Percentiles rank a stretch among this genome's conserved stretches.
These are phyloP conservation scores for Athalia circularis DNA, from an alignment of 2,888 invertebrate genomes.

Conservation along the genomic window DNA sequence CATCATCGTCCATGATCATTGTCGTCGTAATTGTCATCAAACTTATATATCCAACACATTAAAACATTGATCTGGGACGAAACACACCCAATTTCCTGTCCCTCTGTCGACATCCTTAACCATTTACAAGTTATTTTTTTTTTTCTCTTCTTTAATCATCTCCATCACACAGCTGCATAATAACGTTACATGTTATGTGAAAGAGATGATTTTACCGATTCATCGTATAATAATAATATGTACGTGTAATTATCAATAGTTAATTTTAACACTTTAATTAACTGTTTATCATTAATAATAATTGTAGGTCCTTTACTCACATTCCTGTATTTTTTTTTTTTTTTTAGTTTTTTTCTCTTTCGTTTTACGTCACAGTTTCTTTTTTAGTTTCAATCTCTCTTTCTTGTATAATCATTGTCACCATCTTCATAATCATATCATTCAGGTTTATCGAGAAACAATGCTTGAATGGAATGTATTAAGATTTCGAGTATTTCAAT, in stretches of 20 bases:
- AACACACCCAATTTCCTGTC: conserved; percentile 39
- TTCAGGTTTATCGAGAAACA: background rate
- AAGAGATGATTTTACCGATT: conserved; percentile 9
- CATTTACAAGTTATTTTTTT: conserved; percentile 29
- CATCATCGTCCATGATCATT: background rate
- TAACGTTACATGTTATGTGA: background rate
- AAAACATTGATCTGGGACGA: conserved; percentile 23
- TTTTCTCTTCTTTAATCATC: background rate
- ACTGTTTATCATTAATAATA: conserved; percentile 11
- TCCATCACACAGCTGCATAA: background rate
- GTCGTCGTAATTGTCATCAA: background rate
- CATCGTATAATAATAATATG: conserved; percentile 18
- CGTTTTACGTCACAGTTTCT: background rate
- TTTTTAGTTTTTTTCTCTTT: too few species aligned
- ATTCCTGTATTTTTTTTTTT: background rate
- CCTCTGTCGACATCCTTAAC: conserved; percentile 27
- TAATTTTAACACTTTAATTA: conserved; percentile 13
- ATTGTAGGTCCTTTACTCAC: conserved; percentile 15
- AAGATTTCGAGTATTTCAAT: conserved; percentile 25
- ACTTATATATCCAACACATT: conserved; percentile 9
- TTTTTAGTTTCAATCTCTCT: background rate
- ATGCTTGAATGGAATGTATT: conserved; percentile 26
- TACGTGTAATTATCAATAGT: conserved; percentile 3
- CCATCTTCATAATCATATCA: background rate
- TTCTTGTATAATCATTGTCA: background rate